These are phyloP conservation scores for Agelaius phoeniceus DNA, from an alignment of 2,113 vertebrate genomes.

Conservation along the genomic window DNA sequence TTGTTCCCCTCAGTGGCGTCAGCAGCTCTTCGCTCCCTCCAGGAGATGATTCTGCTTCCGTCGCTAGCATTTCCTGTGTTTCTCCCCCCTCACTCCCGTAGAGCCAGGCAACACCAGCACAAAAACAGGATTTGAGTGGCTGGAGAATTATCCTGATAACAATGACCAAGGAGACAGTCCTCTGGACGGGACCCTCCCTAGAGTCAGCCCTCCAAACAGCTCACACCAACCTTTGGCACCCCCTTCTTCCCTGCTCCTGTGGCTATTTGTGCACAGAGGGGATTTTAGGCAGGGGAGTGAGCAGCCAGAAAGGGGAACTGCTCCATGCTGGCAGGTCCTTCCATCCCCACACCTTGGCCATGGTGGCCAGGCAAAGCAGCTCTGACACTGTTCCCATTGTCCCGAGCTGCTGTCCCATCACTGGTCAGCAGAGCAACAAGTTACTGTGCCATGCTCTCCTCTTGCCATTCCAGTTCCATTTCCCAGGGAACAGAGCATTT, in stretches of 20 bases:
- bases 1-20: conserved; percentile 52
- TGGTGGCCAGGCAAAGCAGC: background rate
- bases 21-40: conserved; percentile 47
- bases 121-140: conserved; percentile 69
- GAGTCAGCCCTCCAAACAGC: background rate
- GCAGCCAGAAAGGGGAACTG: background rate
- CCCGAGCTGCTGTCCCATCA: background rate
- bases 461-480: background rate
- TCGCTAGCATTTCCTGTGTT: conserved; percentile 64
- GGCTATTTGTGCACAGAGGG: accelerated
- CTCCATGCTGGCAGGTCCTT: background rate
- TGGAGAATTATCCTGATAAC: conserved; percentile 55
- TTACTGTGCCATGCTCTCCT: accelerated
- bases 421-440: background rate
- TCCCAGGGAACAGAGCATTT: background rate
- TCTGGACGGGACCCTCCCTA: background rate
- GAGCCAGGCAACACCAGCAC: conserved; percentile 45
- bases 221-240: background rate
- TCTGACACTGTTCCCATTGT: background rate
- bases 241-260: background rate
- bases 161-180: conserved; percentile 50
- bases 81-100: conserved; percentile 19
- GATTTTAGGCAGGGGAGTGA: background rate
- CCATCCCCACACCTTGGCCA: background rate
- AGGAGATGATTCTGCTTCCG: conserved; percentile 68